A percentile compares a stretch with the other conserved stretches of the same genome.
phyloP scores from a whole-genome alignment of 2,113 vertebrate genomes.

The Poeciliopsis prolifica region DNA sequence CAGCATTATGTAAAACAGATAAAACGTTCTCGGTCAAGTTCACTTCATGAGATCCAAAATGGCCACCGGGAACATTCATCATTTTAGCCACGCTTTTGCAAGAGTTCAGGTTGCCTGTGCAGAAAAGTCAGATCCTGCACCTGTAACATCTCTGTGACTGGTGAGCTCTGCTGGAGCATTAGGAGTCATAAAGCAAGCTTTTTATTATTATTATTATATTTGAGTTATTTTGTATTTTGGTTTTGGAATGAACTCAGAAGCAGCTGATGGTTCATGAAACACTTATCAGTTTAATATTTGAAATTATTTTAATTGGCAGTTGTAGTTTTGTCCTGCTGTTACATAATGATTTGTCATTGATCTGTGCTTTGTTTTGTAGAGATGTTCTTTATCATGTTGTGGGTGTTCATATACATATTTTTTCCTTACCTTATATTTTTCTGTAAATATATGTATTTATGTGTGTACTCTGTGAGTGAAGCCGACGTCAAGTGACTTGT shows the following conservation, averaged over 20 bases:
- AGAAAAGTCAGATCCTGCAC: slow-evolving; percentile 15
- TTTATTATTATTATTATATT: neutral
- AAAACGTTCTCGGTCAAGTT: neutral
- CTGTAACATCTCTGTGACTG: neutral
- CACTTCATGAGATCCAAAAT: slow-evolving; percentile 60
- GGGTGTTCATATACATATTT: neutral
- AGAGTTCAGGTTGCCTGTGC: slow-evolving; percentile 45
- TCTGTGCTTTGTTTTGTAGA: neutral
- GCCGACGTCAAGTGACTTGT: neutral
- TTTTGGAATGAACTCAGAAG: slow-evolving; percentile 52
- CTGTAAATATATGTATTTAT: neutral
- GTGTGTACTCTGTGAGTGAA: neutral
- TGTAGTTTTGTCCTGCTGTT: neutral
- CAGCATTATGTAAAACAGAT: neutral
- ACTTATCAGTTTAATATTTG: slow-evolving; percentile 58
- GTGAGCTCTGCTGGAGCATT: slow-evolving; percentile 17
- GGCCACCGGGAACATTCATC: slow-evolving; percentile 43
- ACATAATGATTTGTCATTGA: neutral
- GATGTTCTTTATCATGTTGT: neutral
- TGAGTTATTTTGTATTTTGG: slow-evolving; percentile 28
- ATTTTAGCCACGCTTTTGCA: slow-evolving; percentile 49
- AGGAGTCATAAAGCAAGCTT: slow-evolving; percentile 43
- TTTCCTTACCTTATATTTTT: neutral
- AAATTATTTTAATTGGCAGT: slow-evolving; percentile 3
- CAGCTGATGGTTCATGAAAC: slow-evolving; percentile 39